A percentile compares a stretch with the other conserved stretches of the same genome.
Conservation (phyloP, 2,888 invertebrate genomes). For the Bellardia pandia region DNA sequence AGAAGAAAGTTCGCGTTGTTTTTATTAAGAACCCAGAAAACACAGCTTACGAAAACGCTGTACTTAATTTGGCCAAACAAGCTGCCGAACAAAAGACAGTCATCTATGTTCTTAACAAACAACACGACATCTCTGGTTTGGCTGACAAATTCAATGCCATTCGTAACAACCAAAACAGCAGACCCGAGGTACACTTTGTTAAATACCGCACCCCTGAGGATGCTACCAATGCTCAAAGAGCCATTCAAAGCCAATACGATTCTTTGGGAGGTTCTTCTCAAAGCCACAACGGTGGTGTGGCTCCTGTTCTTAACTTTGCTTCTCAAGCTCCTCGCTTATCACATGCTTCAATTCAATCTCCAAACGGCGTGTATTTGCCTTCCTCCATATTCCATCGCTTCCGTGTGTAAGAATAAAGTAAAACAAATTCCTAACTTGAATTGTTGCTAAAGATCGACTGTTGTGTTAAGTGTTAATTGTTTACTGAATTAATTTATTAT, state of each 20-base stretch:
- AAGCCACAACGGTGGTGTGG: slow-evolving; percentile 78
- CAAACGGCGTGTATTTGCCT: slow-evolving; percentile 35
- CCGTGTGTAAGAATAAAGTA: neutral
- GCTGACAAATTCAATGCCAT: slow-evolving; percentile 77
- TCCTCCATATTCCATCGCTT: slow-evolving; percentile 25
- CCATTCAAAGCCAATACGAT: slow-evolving; percentile 81
- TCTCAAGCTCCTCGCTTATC: slow-evolving; percentile 75
- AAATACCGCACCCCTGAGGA: slow-evolving; percentile 82
- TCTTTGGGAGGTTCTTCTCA: slow-evolving; percentile 76
- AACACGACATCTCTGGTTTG: slow-evolving; percentile 78
- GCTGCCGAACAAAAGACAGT: slow-evolving; percentile 80
- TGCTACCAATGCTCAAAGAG: slow-evolving; percentile 80
- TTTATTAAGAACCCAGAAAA: slow-evolving; percentile 77
- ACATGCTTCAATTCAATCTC: slow-evolving; percentile 13
- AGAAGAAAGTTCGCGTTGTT: slow-evolving; percentile 77
- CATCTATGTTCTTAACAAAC: slow-evolving; percentile 77
- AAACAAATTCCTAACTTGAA: neutral
- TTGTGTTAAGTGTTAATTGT: neutral
- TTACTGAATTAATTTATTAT: neutral
- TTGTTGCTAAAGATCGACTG: neutral
- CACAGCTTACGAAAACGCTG: slow-evolving; percentile 80
- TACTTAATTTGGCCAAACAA: slow-evolving; percentile 78
- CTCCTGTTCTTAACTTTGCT: slow-evolving; percentile 80
- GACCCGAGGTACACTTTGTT: slow-evolving; percentile 82
- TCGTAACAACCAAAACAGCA: slow-evolving; percentile 23